Conservation (phyloP, 2,888 invertebrate species). For the Bhutanitis thaidina region DNA sequence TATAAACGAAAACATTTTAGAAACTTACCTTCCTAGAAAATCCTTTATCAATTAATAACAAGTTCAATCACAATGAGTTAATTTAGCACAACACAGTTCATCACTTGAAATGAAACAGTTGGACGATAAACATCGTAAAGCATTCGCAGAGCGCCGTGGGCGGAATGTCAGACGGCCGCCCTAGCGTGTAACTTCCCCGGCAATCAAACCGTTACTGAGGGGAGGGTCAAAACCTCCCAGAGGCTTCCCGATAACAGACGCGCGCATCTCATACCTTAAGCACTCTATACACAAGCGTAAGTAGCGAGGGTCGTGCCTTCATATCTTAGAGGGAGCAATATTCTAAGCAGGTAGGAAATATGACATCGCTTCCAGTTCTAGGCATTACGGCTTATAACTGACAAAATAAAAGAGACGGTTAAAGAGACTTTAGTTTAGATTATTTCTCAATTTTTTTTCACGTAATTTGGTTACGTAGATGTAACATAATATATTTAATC, state of each 20-base stretch:
- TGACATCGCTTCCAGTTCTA: conserved; percentile 13
- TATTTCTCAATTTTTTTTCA: no score
- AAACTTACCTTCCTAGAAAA: conserved; percentile 24
- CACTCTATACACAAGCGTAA: conserved; percentile 43
- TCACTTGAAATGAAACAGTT: conserved; percentile 33
- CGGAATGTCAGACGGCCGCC: conserved; percentile 40
- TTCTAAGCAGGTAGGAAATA: conserved; percentile 47
- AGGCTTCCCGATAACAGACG: conserved; percentile 54
- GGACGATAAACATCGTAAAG: conserved; percentile 31
- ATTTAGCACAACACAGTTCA: conserved; percentile 44
- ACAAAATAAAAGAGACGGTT: no score
- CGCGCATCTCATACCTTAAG: conserved; percentile 68
- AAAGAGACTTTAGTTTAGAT: no score
- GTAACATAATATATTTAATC: no score
- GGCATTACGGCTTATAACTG: background rate
- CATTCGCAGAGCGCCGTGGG: conserved; percentile 34
- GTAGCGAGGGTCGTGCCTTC: conserved; percentile 38
- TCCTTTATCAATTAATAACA: conserved; percentile 36
- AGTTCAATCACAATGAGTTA: conserved; percentile 48
- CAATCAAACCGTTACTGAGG: conserved; percentile 58
- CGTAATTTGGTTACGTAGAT: no score
- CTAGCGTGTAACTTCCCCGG: conserved; percentile 48
- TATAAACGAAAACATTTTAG: no score
- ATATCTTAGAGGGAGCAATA: conserved; percentile 51
- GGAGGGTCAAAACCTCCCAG: conserved; percentile 51